Base-by-base conservation (phyloP, 2,888 invertebrate species). In the Limenitis camilla region DNA sequence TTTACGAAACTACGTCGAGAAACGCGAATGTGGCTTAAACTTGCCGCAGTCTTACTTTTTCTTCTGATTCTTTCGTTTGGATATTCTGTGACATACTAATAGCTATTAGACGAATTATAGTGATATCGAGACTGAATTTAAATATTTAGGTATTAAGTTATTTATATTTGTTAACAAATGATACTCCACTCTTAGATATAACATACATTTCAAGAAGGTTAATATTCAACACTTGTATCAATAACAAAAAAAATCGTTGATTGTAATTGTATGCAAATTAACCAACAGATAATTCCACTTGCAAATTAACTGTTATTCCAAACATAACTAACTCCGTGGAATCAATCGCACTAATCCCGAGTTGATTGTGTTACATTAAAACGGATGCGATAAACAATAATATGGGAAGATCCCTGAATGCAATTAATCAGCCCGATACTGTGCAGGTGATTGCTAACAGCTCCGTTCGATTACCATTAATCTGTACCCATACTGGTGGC, bases 341-440 rank as follows among this genome's bases (percentile, higher is more conserved):
- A 44, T 40, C 47, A 46, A 55, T 52, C 52, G 45, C 52, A 38
- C 48, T 52, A 52, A 56, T 54, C 54, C 47, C 32, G 50, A 31
- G 33, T 28, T 52, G 51, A 52, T 54, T 49, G 54, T 36, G 44
- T 49, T 52, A 46, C 50, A 56, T 58, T 61, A 51, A 59, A 60
- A 55, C 59, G 51, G 53, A 59, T 49, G 52, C 49, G 50, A 60
- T 64, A 69, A 70, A 73, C 78, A 71, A 73, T 74, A 74, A 67
- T 65, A 67, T 60, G 59, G 62, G 65, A 69, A 64, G 65, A 68
- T 56, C 56, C 67, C 69, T 70, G 66, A 73, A 76, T 71, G 75
- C 80, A 80, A 82, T 81, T 78, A 82, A 82, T 81, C 81, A 81
- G 76, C 65, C 68, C 72, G 69, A 76, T 79, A 78, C 77, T 75